Evolutionary conservation across 2,113 vertebrate genomes (phyloP).

Genomic region (Aramus guarauna): DNA sequence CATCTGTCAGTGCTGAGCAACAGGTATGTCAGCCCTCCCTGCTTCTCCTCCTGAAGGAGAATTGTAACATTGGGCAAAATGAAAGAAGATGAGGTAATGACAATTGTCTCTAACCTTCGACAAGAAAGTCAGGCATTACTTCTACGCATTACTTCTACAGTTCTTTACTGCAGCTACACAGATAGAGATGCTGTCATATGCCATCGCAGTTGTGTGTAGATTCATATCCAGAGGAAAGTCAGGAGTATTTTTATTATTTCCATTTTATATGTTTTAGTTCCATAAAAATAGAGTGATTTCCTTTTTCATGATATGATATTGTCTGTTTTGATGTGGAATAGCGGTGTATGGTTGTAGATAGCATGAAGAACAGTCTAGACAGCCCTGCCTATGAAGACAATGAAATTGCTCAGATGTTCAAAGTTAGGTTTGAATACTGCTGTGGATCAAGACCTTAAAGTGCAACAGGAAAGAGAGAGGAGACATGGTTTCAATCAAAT

Average conservation of each 20-base stretch:
- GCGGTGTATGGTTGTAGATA: background rate
- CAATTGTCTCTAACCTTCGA: background rate
- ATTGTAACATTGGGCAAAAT: background rate
- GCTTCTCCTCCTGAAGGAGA: background rate
- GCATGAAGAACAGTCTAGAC: background rate
- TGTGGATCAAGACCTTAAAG: background rate
- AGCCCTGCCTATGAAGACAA: background rate
- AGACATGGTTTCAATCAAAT: background rate
- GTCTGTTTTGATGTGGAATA: background rate
- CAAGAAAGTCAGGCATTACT: background rate
- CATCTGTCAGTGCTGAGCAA: slow-evolving; percentile 13
- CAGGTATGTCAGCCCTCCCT: background rate
- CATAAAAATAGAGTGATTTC: background rate
- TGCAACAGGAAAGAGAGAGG: background rate
- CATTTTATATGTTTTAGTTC: background rate
- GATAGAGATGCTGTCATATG: background rate
- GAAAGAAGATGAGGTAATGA: background rate
- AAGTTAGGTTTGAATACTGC: background rate
- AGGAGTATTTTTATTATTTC: background rate
- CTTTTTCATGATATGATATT: background rate
- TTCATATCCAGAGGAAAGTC: background rate
- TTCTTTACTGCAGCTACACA: background rate
- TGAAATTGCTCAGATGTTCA: background rate
- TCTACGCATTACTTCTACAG: background rate
- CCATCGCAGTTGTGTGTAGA: background rate